phyloP scores from a whole-genome alignment of 2,797 vertebrate species.

The Poecilia wingei region DNA sequence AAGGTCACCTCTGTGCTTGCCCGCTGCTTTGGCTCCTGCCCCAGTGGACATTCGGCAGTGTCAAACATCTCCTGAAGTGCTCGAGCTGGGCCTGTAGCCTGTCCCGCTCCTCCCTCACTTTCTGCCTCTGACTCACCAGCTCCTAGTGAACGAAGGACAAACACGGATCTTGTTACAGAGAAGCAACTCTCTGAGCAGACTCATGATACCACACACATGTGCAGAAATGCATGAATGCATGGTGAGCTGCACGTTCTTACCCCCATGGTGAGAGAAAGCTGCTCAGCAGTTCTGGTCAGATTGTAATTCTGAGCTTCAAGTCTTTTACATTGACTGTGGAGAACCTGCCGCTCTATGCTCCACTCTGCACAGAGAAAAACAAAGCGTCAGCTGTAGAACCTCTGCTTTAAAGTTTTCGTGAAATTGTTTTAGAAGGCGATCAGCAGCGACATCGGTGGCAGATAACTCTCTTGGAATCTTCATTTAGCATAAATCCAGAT shows the following conservation, averaged over 20 bases:
- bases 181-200: background rate
- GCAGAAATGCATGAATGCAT: background rate
- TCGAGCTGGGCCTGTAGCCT: constrained; percentile 92
- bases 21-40: constrained; percentile 89
- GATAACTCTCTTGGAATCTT: background rate
- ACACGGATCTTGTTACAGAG: constrained; percentile 15
- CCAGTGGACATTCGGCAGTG: constrained; percentile 89
- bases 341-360: constrained; percentile 89
- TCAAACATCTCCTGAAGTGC: constrained; percentile 95
- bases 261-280: constrained; percentile 91
- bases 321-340: constrained; percentile 89
- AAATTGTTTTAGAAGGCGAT: background rate
- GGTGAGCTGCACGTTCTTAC: constrained; percentile 72
- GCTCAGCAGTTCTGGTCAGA: constrained; percentile 89
- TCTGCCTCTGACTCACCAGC: constrained; percentile 79
- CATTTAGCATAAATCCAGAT: background rate
- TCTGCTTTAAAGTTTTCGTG: background rate
- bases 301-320: constrained; percentile 91
- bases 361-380: constrained; percentile 79
- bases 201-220: background rate
- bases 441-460: background rate
- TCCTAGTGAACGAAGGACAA: constrained; percentile 59
- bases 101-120: constrained; percentile 84
- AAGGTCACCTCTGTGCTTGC: constrained; percentile 90
- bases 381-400: background rate